Evolutionary conservation across 2,797 vertebrate species (phyloP).

Genomic region (Crocidura indochinensis): DNA sequence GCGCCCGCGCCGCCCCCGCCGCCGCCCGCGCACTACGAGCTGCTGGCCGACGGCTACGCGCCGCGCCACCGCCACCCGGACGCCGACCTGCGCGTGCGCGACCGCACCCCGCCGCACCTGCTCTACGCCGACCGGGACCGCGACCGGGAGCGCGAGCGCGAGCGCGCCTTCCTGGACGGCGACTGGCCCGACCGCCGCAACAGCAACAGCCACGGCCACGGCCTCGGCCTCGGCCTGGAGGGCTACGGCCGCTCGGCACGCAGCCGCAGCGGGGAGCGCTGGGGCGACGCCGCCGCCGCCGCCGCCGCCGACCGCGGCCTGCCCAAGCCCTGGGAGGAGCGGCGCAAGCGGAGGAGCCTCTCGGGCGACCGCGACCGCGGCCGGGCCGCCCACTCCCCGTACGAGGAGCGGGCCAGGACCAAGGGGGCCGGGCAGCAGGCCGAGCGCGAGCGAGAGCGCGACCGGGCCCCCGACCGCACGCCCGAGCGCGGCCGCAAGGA

Average conservation of each 20-base stretch:
- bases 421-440: conserved; percentile 91
- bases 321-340: conserved; percentile 93
- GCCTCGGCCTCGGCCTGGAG: too few species aligned
- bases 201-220: too few species aligned
- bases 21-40: conserved; percentile 94
- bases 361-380: conserved; percentile 92
- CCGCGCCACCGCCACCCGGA: conserved; percentile 95
- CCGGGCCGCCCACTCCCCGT: conserved; percentile 89
- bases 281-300: conserved; percentile 92
- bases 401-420: conserved; percentile 93
- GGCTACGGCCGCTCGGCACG: conserved; percentile 93
- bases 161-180: conserved; percentile 93
- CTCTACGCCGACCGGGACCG: conserved; percentile 93
- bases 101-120: conserved; percentile 94
- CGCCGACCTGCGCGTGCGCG: conserved; percentile 94
- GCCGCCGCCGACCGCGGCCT: conserved; percentile 87
- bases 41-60: conserved; percentile 93
- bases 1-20: conserved; percentile 89
- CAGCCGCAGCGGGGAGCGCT: conserved; percentile 96
- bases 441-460: conserved; percentile 61
- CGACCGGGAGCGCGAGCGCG: too few species aligned
- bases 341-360: conserved; percentile 93
- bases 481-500: conserved; percentile 94
- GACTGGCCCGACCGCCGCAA: conserved; percentile 94
- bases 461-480: conserved; percentile 91